Evolutionary conservation across 2,888 invertebrate species (phyloP), one percentile per base, ranked within the genome.

Genomic region (Melipona beecheii): DNA sequence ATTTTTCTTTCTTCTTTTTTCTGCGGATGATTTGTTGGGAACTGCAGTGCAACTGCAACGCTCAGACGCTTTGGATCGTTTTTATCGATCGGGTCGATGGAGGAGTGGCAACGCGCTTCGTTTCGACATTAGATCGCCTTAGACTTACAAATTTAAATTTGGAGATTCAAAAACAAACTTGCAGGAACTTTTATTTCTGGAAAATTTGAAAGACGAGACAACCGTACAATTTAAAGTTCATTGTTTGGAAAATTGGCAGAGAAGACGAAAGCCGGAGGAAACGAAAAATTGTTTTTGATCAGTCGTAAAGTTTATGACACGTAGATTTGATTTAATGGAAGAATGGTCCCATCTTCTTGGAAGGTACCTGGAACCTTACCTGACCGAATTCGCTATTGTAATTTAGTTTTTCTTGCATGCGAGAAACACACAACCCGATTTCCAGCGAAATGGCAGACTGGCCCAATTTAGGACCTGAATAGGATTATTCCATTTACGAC

Each of bases 351-450:
- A 21, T 19, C 43, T 36, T 36, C 60, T 54, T 19, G 27, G 17
- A 43, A 66, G 49, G 52, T 78, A 43, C 36, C 24, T 64, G 19
- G 81, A 43, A 60, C 52, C 74, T 84, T 91, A 87, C 86, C 86
- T 86, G 85, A 60, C 68, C 54, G 70, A 78, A 68, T 69, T 76
- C 64, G 75, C 83, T 58, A 89, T 89, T 86, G 86, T 89, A 79
- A 82, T 86, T 64, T n/a, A n/a, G 84, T 86, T 88, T 91, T 81
- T 72, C 78, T 87, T 88, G 86, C 92, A 90, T 91, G 91, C 89
- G 93, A 91, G 90, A 87, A 90, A 89, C 91, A 92, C 91, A 92
- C 91, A 93, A 92, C 93, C 91, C 85, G 84, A 91, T 92, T 92
- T 91, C 86, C 90, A 90, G 83, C 82, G 75, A 73, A 52, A 68